Evolutionary conservation across 2,113 vertebrate species (phyloP).

Genomic region (Tursiops truncatus): DNA sequence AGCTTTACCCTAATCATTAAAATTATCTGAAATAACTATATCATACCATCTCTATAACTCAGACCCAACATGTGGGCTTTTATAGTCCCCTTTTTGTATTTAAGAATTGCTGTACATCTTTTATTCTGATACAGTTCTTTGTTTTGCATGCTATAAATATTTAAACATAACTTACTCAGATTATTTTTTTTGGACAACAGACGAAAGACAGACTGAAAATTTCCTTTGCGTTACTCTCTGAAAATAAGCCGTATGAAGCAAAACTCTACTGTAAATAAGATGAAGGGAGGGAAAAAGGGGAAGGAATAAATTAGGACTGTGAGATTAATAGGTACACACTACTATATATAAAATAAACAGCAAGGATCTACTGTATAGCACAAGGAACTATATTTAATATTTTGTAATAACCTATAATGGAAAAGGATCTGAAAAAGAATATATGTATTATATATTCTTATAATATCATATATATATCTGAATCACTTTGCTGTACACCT

Average conservation of each 20-base stretch:
- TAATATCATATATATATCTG: background rate
- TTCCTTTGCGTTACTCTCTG: conserved; percentile 54
- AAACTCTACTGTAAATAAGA: conserved; percentile 32
- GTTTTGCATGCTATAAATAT: conserved; percentile 35
- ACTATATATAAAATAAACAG: background rate
- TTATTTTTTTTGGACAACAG: conserved; percentile 29
- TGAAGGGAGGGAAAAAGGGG: background rate
- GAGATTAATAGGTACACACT: background rate
- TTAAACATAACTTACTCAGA: conserved; percentile 31
- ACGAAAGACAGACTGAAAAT: background rate
- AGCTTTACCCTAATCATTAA: conserved; percentile 80
- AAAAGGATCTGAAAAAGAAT: background rate
- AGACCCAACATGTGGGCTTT: conserved; percentile 65
- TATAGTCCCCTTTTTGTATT: conserved; percentile 70
- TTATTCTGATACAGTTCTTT: conserved; percentile 57
- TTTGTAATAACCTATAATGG: background rate
- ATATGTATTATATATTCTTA: background rate
- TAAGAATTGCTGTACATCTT: conserved; percentile 68
- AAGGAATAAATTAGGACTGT: background rate
- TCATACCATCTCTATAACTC: conserved; percentile 69
- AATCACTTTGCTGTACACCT: background rate
- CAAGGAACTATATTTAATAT: background rate
- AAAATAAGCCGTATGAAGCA: background rate
- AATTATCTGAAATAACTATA: conserved; percentile 78
- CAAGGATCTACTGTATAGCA: background rate